A percentile compares a stretch with the other conserved stretches of the same genome.
These are phyloP conservation scores for Cantharis lateralis DNA, from an alignment of 2,888 invertebrate species.

Conservation along the genomic window DNA sequence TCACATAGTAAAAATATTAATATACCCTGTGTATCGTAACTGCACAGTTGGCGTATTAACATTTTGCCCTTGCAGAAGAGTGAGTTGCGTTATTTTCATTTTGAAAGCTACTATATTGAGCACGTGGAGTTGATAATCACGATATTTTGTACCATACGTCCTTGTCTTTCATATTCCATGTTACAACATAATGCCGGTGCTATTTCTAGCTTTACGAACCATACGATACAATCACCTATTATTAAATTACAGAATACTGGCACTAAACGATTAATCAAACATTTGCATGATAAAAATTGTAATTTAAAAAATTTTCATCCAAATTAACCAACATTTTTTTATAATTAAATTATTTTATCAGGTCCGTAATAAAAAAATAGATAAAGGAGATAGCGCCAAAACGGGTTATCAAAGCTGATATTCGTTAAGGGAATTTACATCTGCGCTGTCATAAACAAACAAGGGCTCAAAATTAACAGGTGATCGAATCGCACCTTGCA, in stretches of 20 bases:
- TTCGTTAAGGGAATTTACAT: background rate
- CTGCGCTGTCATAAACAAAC: background rate
- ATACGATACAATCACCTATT: constrained; percentile 16
- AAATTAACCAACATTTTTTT: background rate
- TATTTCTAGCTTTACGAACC: constrained; percentile 16
- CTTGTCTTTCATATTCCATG: constrained; percentile 17
- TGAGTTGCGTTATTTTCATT: constrained; percentile 20
- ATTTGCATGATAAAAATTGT: background rate
- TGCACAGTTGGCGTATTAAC: constrained; percentile 13
- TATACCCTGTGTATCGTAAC: background rate
- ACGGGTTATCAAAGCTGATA: background rate
- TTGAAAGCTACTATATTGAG: constrained; percentile 13
- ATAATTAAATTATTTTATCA: background rate
- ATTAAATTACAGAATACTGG: constrained; percentile 2
- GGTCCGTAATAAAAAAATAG: background rate
- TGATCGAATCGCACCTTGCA: background rate
- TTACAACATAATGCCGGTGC: background rate
- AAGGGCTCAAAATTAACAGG: background rate
- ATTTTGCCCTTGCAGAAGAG: constrained; percentile 20
- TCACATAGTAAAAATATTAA: background rate
- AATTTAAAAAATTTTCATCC: background rate
- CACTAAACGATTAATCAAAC: background rate
- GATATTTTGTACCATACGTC: constrained; percentile 9
- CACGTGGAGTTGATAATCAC: constrained; percentile 14
- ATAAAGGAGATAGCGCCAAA: background rate